These are phyloP conservation scores for Actinostola sp. DNA, from an alignment of 92 coral and sea anemone species.

Conservation along the genomic window DNA sequence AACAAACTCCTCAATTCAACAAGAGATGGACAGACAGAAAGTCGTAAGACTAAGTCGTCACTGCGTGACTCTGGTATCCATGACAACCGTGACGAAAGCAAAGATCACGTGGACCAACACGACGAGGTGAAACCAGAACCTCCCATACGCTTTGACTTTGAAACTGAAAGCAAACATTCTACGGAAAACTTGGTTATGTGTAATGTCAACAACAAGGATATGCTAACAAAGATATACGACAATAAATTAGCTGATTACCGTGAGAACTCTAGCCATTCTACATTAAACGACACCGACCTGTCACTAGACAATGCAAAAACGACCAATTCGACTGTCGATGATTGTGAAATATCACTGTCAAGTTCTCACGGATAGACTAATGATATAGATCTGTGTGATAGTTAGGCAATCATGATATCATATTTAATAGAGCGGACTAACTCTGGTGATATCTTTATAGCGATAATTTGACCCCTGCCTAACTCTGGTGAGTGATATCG, in stretches of 20 bases:
- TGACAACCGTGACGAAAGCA: background rate
- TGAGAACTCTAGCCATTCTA: background rate
- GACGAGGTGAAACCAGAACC: conserved; percentile 6
- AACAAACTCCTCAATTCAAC: background rate
- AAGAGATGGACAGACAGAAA: conserved; percentile 12
- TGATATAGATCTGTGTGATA: too few species aligned
- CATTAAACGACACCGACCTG: too few species aligned
- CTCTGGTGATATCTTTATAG: too few species aligned
- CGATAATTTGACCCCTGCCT: too few species aligned
- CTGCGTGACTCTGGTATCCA: background rate
- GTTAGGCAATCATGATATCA: too few species aligned
- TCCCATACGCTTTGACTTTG: conserved; percentile 24
- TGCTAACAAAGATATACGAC: conserved; percentile 2
- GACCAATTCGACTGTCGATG: too few species aligned
- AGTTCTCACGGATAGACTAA: too few species aligned
- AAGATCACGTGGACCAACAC: background rate
- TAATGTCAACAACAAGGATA: background rate
- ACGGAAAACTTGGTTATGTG: background rate
- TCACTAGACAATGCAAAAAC: too few species aligned
- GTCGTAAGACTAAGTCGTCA: background rate
- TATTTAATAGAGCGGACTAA: too few species aligned
- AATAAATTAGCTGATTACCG: background rate
- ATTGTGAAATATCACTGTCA: too few species aligned
- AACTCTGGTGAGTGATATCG: too few species aligned
- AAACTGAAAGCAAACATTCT: background rate